Conservation (phyloP, 2,113 vertebrate species). For the Euleptes europaea region DNA sequence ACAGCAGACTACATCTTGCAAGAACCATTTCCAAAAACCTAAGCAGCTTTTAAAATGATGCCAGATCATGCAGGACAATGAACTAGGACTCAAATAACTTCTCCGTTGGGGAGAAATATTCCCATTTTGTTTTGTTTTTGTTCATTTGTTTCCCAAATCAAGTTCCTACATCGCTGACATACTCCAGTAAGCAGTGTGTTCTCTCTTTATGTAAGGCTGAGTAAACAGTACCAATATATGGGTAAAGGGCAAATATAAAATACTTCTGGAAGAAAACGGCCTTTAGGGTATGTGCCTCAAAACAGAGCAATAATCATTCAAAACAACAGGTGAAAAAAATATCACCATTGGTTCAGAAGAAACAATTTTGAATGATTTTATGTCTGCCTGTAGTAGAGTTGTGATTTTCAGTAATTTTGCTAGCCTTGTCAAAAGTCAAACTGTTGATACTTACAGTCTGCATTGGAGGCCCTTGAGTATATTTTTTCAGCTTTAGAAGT, state of each 20-base stretch:
- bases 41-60: neutral
- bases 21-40: neutral
- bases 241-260: too few species aligned
- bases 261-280: too few species aligned
- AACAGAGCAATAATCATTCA: neutral
- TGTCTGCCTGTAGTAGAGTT: neutral
- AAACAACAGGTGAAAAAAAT: neutral
- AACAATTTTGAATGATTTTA: neutral
- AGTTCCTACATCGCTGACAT: rapidly evolving
- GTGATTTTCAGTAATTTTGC: neutral
- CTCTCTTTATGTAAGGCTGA: neutral
- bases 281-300: too few species aligned
- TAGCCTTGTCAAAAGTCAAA: neutral
- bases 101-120: neutral
- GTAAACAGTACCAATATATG: too few species aligned
- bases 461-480: too few species aligned
- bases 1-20: neutral
- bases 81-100: neutral
- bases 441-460: too few species aligned
- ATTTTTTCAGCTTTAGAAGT: too few species aligned
- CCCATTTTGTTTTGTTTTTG: neutral
- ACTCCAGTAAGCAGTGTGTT: neutral
- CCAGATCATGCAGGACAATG: neutral
- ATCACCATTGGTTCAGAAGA: neutral
- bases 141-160: neutral